These are phyloP conservation scores for Pocillopora verrucosa DNA, from an alignment of 64 coral and sea anemone species.

Conservation along the genomic window DNA sequence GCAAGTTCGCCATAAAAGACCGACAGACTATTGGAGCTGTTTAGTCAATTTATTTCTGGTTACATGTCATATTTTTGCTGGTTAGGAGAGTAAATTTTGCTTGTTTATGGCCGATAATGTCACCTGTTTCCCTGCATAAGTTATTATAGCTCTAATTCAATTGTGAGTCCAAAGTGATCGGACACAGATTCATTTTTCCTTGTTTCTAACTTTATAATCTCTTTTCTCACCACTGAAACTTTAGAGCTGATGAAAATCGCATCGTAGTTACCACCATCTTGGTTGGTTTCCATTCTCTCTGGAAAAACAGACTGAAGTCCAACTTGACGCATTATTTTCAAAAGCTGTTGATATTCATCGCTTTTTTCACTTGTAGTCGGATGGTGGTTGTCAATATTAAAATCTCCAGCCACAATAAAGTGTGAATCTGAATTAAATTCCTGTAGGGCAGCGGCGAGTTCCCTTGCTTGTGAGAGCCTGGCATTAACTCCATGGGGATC, in stretches of 20 bases:
- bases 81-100: too few species aligned
- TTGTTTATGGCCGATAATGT: too few species aligned
- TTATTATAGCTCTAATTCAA: constrained; percentile 44
- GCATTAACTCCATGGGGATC: constrained; percentile 51
- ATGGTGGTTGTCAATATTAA: constrained; percentile 67
- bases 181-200: constrained; percentile 58
- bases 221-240: constrained; percentile 25
- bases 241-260: constrained; percentile 68
- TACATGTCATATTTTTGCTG: too few species aligned
- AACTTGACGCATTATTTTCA: constrained; percentile 42
- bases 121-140: too few species aligned
- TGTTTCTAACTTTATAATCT: constrained; percentile 61
- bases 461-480: constrained; percentile 46
- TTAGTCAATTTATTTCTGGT: too few species aligned
- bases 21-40: too few species aligned
- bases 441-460: constrained; percentile 20
- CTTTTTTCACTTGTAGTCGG: constrained; percentile 40
- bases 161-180: constrained; percentile 74
- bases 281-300: constrained; percentile 47
- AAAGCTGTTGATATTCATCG: constrained; percentile 49
- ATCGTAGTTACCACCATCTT: constrained; percentile 75
- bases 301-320: constrained; percentile 62
- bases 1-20: too few species aligned
- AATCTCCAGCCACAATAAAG: constrained; percentile 76
- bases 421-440: constrained; percentile 34